phyloP scores from a whole-genome alignment of 1,140 invertebrate species.

The Drosophila neocordata region DNA sequence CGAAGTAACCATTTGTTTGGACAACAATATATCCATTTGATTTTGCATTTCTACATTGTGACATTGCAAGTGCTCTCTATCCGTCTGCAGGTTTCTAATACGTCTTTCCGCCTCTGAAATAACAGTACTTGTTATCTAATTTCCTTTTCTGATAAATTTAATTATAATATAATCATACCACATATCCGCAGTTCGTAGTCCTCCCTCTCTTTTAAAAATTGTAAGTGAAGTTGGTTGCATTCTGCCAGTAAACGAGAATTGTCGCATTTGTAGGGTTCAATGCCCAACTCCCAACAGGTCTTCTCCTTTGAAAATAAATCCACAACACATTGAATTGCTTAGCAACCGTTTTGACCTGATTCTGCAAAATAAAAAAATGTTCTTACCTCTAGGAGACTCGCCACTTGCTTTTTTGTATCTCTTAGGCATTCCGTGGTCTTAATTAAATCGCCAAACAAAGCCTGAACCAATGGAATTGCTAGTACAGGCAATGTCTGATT shows the following conservation, averaged over 20 bases:
- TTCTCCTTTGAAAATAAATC: conserved; percentile 82
- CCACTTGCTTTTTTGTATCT: conserved; percentile 83
- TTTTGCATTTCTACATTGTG: conserved; percentile 69
- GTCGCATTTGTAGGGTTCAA: conserved; percentile 87
- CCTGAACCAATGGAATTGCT: conserved; percentile 87
- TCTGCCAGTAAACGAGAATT: conserved; percentile 86
- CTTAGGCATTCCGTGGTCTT: conserved; percentile 89
- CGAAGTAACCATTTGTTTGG: conserved; percentile 55
- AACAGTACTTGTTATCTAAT: too few species aligned
- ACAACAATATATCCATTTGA: conserved; percentile 54
- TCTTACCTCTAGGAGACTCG: conserved; percentile 71
- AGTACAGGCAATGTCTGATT: conserved; percentile 72
- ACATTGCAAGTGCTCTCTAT: conserved; percentile 69
- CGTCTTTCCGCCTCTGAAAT: conserved; percentile 53
- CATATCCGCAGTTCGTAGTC: conserved; percentile 69
- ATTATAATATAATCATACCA: conserved; percentile 45
- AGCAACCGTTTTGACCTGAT: conserved; percentile 38
- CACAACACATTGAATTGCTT: conserved; percentile 41
- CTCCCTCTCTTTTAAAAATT: conserved; percentile 86
- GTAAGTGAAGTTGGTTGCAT: conserved; percentile 87
- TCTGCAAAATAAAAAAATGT: not conserved
- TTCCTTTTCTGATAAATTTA: not conserved
- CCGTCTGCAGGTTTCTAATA: conserved; percentile 67
- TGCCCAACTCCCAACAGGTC: conserved; percentile 83
- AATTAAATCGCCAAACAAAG: conserved; percentile 88